Evolutionary conservation across 1,140 invertebrate genomes (phyloP), one percentile per base, ranked within the genome.

Genomic region (Trichonephila clavipes): DNA sequence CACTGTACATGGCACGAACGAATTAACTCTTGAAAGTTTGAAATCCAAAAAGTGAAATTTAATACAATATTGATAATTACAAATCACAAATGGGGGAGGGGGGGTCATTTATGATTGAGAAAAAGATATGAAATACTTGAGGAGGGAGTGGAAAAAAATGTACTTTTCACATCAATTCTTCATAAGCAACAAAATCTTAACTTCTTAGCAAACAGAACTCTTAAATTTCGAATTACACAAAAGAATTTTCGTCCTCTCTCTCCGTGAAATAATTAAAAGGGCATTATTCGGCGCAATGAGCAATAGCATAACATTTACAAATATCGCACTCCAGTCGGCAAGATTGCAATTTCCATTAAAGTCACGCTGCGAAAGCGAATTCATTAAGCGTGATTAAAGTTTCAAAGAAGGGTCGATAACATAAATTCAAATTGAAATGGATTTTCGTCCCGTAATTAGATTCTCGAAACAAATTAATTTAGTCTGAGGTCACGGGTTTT

Each of bases 391-490:
- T 83, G 82, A 83, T 59, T 59, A 59, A 83, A 59, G 51, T 58
- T 83, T n/a, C 82, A 59, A 83, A 83, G 34, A 77, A 77, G 12
- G 34, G 24, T 58, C 82, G 40, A 58, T 59, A 58, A 58, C 82
- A 83, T 51, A 28, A 83, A 83, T 83, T 21, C 44, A 19, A 83
- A 58, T 51, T 19, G 82, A 83, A 51, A 83, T 28, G 21, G 82
- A 59, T 83, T 51, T n/a, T 58, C 19, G 24, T 51, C 51, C 51
- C 82, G 51, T 83, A 83, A 58, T 83, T 83, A 83, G 44, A 58
- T 59, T 59, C 82, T 44, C 19, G 19, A 83, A 51, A 59, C 82
- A 83, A 83, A 83, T 83, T 83, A 83, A 83, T 83, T 83, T n/a
- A 83, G 72, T 77, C 28, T 16, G 72, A 77, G 44, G 51, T 58